Evolutionary conservation across 2,888 invertebrate species (phyloP).

Genomic region (Cerastis leucographa): DNA sequence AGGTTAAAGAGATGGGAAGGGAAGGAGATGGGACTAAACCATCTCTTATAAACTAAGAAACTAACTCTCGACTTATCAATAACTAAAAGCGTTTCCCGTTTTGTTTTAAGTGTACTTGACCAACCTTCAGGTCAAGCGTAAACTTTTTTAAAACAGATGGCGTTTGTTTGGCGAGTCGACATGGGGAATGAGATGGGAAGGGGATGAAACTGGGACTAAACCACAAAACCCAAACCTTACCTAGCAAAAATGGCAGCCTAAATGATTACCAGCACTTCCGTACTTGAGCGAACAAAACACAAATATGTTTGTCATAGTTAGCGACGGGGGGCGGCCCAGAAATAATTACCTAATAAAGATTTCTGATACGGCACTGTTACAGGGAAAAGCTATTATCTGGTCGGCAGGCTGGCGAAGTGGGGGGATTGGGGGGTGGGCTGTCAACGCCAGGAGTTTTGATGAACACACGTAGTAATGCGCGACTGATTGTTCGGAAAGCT

Average conservation of each 20-base stretch:
- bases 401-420: constrained; percentile 32
- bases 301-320: constrained; percentile 76
- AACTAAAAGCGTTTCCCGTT: too few species aligned
- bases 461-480: constrained; percentile 65
- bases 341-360: constrained; percentile 80
- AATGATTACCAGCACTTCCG: constrained; percentile 51
- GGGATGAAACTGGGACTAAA: too few species aligned
- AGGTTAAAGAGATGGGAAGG: too few species aligned
- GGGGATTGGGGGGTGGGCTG: constrained; percentile 47
- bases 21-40: too few species aligned
- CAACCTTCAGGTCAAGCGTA: too few species aligned
- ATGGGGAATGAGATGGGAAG: too few species aligned
- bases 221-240: constrained; percentile 6
- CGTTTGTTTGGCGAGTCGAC: too few species aligned
- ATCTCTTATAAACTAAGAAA: too few species aligned
- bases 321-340: constrained; percentile 61
- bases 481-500: constrained; percentile 56
- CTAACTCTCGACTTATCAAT: too few species aligned
- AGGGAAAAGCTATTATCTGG: constrained; percentile 75
- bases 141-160: too few species aligned
- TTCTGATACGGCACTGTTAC: constrained; percentile 73
- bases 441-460: constrained; percentile 66
- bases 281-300: constrained; percentile 64
- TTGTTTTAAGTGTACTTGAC: too few species aligned
- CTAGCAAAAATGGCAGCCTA: constrained; percentile 26